These are phyloP conservation scores for Odontesthes bonariensis DNA, from an alignment of 2,113 vertebrate genomes.

Conservation along the genomic window DNA sequence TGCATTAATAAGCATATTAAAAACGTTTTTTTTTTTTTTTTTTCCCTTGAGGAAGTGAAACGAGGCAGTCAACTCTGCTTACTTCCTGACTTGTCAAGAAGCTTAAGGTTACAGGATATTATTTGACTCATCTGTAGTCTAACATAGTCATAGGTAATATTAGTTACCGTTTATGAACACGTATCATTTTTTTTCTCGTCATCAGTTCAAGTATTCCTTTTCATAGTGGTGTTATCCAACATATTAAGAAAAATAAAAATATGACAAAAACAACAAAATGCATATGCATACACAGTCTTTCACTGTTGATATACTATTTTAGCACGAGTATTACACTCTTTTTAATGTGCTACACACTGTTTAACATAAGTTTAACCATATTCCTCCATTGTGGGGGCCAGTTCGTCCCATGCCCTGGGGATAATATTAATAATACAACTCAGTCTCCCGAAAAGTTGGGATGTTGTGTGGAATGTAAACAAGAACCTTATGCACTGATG, in stretches of 20 bases:
- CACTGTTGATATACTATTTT: background rate
- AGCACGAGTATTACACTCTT: no score
- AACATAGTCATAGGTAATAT: no score
- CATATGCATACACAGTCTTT: no score
- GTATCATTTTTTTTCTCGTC: no score
- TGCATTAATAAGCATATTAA: slow-evolving; percentile 11
- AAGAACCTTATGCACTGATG: background rate
- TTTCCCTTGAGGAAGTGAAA: slow-evolving; percentile 59
- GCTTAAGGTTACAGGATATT: background rate
- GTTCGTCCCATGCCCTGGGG: background rate
- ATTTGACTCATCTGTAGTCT: background rate
- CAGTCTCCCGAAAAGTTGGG: background rate
- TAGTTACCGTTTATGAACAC: no score
- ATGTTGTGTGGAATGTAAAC: background rate
- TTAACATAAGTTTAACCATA: background rate
- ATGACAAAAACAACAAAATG: background rate
- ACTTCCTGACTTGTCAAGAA: slow-evolving; percentile 41
- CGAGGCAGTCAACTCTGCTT: slow-evolving; percentile 21
- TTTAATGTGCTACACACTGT: background rate
- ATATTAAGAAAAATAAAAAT: background rate
- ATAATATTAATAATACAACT: background rate
- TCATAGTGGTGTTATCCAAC: background rate
- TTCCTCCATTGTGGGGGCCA: background rate
- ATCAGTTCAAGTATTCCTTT: no score
- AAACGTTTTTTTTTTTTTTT: slow-evolving; percentile 37